Conservation (phyloP, 1,140 invertebrate genomes). For the Sarcophaga bullata region DNA sequence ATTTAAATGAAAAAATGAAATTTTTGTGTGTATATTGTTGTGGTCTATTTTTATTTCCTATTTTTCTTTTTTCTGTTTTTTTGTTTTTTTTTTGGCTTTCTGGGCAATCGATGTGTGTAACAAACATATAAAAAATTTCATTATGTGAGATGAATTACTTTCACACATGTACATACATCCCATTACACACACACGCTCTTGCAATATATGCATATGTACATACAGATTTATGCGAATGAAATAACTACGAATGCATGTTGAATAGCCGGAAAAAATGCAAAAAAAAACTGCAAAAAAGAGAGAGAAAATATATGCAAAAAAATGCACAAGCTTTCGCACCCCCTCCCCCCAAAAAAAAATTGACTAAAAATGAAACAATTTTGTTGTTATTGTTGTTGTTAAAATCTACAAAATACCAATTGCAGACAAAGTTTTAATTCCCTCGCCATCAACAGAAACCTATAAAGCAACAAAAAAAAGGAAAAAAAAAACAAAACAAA, state of each 20-base stretch:
- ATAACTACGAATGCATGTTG: slow-evolving; percentile 25
- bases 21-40: slow-evolving; percentile 37
- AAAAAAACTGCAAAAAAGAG: background rate
- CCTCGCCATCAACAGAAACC: background rate
- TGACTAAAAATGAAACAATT: slow-evolving; percentile 12
- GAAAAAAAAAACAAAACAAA: slow-evolving; percentile 2
- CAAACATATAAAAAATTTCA: slow-evolving; percentile 40
- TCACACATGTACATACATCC: slow-evolving; percentile 16
- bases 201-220: background rate
- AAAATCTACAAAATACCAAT: slow-evolving; percentile 30
- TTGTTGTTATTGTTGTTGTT: background rate
- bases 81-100: background rate
- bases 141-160: slow-evolving; percentile 40
- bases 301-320: slow-evolving; percentile 27
- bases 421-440: slow-evolving; percentile 41
- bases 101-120: slow-evolving; percentile 29
- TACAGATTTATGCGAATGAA: background rate
- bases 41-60: slow-evolving; percentile 35
- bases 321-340: background rate
- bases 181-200: background rate
- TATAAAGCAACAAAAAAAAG: too few relatives aligned
- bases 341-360: too few relatives aligned
- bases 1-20: slow-evolving; percentile 40
- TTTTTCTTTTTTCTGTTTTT: slow-evolving; percentile 7
- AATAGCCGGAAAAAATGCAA: too few relatives aligned